Evolutionary conservation across 2,113 vertebrate genomes (phyloP).

Genomic region (Festucalex cinctus): DNA sequence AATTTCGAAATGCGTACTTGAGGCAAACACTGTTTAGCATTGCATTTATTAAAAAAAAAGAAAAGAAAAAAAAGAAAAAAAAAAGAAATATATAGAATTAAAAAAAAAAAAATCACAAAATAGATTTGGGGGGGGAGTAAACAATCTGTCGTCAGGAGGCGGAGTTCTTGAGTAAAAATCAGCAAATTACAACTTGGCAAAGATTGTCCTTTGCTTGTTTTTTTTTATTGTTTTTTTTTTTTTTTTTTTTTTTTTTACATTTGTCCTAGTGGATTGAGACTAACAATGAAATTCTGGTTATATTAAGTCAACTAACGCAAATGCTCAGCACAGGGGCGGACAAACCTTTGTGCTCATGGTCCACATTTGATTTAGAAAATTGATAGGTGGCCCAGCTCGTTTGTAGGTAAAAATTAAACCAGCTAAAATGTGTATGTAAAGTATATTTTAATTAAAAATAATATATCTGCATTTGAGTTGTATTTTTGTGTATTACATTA

Average conservation of each 20-base stretch:
- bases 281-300: background rate
- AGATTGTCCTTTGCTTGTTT: slow-evolving; percentile 77
- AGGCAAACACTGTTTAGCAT: slow-evolving; percentile 55
- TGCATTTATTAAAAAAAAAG: too few species aligned
- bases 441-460: background rate
- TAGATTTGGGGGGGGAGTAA: slow-evolving; percentile 31
- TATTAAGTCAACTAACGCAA: background rate
- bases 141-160: slow-evolving; percentile 4
- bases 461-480: background rate
- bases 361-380: background rate
- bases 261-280: background rate
- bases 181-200: slow-evolving; percentile 64
- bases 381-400: background rate
- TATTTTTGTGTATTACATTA: background rate
- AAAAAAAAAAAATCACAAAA: background rate
- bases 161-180: slow-evolving; percentile 38
- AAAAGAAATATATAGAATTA: background rate
- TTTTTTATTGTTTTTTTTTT: too few species aligned
- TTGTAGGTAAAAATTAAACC: background rate
- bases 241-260: slow-evolving; percentile 8
- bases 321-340: background rate
- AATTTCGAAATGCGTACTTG: slow-evolving; percentile 64
- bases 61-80: background rate
- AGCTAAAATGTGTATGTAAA: background rate
- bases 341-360: background rate